Conservation (phyloP, 2,113 vertebrate genomes). For the Tyto alba region DNA sequence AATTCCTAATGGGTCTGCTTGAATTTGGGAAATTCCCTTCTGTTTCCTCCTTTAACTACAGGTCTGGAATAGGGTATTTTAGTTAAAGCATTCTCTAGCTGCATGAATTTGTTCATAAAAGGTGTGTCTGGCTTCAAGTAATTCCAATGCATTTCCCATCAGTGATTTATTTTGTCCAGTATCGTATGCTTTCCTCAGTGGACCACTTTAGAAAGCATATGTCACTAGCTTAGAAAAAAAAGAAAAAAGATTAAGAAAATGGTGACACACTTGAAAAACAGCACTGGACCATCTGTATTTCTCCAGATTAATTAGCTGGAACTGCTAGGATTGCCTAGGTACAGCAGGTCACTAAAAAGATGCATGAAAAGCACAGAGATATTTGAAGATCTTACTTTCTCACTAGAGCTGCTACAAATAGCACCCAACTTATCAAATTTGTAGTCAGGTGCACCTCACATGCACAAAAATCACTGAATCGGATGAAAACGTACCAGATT, state of each 20-base stretch:
- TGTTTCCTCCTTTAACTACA: neutral
- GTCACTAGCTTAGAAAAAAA: neutral
- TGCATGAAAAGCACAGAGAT: neutral
- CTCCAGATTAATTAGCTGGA: neutral
- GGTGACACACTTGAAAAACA: neutral
- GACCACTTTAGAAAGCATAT: neutral
- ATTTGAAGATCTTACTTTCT: conserved; percentile 5
- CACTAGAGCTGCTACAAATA: conserved; percentile 9
- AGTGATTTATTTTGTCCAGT: neutral
- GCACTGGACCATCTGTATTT: neutral
- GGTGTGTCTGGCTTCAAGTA: too few species aligned
- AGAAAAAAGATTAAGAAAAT: neutral
- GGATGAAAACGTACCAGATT: neutral
- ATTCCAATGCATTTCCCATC: neutral
- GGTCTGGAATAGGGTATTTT: neutral
- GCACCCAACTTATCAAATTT: neutral
- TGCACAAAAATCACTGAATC: neutral
- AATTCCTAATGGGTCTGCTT: neutral
- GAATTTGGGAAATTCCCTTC: neutral
- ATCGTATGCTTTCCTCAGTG: neutral
- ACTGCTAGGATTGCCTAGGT: neutral
- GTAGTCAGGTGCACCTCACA: neutral
- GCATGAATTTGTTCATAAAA: too few species aligned
- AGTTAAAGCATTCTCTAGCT: too few species aligned
- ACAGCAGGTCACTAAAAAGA: neutral